Evolutionary conservation across 2,888 invertebrate genomes (phyloP).

Genomic region (Drosophila kanekoi): DNA sequence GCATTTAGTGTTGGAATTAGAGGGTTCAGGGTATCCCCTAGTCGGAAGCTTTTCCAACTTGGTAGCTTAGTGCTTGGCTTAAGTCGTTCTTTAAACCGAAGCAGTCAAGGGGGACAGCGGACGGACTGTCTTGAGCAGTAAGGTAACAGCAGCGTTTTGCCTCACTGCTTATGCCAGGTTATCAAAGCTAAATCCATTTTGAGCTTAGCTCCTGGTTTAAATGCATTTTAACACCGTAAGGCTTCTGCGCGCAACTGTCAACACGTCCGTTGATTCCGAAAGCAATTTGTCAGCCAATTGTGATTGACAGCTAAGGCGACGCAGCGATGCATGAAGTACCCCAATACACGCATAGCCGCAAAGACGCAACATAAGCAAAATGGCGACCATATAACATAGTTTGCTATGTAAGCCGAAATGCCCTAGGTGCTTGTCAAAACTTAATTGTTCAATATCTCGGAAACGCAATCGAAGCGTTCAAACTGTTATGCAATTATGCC

Average conservation of each 20-base stretch:
- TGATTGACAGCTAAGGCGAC: slow-evolving; percentile 74
- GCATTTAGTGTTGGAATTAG: too few species aligned
- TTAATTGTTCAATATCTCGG: slow-evolving; percentile 34
- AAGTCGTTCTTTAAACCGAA: slow-evolving; percentile 2
- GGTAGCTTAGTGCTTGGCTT: slow-evolving; percentile 41
- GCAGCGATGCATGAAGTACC: slow-evolving; percentile 40
- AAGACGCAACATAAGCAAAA: slow-evolving; percentile 35
- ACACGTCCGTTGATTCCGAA: slow-evolving; percentile 72
- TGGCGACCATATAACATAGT: slow-evolving; percentile 6
- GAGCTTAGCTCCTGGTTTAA: slow-evolving; percentile 35
- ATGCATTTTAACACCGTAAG: slow-evolving; percentile 37
- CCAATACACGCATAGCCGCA: too few species aligned
- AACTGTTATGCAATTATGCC: slow-evolving; percentile 74
- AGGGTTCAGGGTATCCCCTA: too few species aligned
- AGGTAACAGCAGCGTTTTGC: slow-evolving; percentile 1
- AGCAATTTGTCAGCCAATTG: slow-evolving; percentile 79
- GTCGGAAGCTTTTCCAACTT: slow-evolving; percentile 38
- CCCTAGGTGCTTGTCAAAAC: slow-evolving; percentile 35
- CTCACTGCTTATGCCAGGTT: slow-evolving; percentile 19
- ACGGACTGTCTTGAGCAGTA: slow-evolving; percentile 13
- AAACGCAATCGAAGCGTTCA: slow-evolving; percentile 49
- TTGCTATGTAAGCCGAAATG: slow-evolving; percentile 18
- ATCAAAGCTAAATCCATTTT: slow-evolving; percentile 25
- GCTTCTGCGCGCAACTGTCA: slow-evolving; percentile 50
- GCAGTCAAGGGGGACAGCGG: not conserved